Conservation (phyloP, 2,888 invertebrate genomes). For the Lasioglossum figueresi region DNA sequence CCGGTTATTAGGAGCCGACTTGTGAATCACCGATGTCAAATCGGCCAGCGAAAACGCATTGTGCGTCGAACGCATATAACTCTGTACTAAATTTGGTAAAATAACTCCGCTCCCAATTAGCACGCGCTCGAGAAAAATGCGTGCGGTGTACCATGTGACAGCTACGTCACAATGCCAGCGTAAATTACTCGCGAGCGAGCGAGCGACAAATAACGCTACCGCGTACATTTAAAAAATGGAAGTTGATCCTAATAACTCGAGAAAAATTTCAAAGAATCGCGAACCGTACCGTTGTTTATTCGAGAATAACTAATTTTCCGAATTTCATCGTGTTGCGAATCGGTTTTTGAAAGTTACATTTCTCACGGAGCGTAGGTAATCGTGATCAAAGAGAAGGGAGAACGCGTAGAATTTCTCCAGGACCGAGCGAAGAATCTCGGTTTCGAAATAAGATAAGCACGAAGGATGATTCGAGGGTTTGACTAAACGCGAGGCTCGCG, state of each 20-base stretch:
- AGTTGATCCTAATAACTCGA: not conserved
- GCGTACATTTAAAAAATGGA: not conserved
- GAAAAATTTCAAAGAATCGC: not conserved
- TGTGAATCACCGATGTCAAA: not conserved
- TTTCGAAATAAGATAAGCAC: not conserved
- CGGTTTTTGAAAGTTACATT: conserved; percentile 9
- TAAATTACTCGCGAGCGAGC: not conserved
- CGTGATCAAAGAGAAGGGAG: not conserved
- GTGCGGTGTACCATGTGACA: conserved; percentile 45
- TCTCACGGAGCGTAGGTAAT: not conserved
- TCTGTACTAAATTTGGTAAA: not conserved
- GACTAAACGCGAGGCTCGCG: not conserved
- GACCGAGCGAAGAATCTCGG: not conserved
- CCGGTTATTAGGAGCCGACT: not conserved
- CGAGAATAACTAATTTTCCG: not conserved
- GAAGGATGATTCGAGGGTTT: conserved; percentile 14
- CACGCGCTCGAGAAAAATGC: conserved; percentile 17
- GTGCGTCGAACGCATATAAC: not conserved
- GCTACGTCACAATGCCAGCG: conserved; percentile 22
- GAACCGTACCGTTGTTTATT: not conserved
- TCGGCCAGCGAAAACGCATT: too few species aligned
- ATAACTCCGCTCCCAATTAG: conserved; percentile 23
- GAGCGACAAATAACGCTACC: not conserved
- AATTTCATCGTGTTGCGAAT: not conserved
- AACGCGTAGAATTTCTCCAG: not conserved